These are phyloP conservation scores for Crossocerus cetratus DNA, from an alignment of 2,888 invertebrate species.

Conservation along the genomic window DNA sequence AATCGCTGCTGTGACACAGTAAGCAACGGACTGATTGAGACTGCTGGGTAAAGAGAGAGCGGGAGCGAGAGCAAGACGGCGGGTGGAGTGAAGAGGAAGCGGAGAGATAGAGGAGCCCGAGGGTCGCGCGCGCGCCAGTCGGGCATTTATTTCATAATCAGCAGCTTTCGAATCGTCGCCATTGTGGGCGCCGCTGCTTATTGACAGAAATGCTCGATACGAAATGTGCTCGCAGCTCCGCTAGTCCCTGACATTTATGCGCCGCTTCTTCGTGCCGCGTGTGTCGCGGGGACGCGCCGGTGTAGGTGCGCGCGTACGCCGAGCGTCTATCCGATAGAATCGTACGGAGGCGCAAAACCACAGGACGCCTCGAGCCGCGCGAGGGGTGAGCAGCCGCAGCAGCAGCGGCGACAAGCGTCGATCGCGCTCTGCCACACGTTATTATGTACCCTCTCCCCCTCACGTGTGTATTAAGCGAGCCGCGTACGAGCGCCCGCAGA, in stretches of 20 bases:
- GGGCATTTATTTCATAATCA: conserved; percentile 74
- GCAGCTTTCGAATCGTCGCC: conserved; percentile 72
- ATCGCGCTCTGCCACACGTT: conserved; percentile 67
- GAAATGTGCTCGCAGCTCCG: conserved; percentile 66
- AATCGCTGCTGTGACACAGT: too few relatives aligned
- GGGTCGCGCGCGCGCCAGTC: conserved; percentile 41
- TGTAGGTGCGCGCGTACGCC: background rate
- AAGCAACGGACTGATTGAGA: too few relatives aligned
- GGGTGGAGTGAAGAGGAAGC: conserved; percentile 24
- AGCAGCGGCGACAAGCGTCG: conserved; percentile 57
- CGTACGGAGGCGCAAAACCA: conserved; percentile 45
- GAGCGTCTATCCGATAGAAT: conserved; percentile 5
- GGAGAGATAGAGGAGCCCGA: conserved; percentile 11
- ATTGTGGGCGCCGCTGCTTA: conserved; percentile 68
- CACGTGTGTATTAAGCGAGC: conserved; percentile 10
- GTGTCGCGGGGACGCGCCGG: background rate
- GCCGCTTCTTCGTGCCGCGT: conserved; percentile 56
- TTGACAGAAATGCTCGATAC: conserved; percentile 75
- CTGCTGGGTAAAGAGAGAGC: too few relatives aligned
- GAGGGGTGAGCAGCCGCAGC: conserved; percentile 59
- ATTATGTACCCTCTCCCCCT: conserved; percentile 62
- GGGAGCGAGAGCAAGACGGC: conserved; percentile 16
- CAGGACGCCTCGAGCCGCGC: conserved; percentile 36
- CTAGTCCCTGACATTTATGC: conserved; percentile 74
- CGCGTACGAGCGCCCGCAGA: conserved; percentile 13